These are phyloP conservation scores for Branchipolynoe longqiensis DNA, from an alignment of 2,888 invertebrate genomes.

Conservation along the genomic window DNA sequence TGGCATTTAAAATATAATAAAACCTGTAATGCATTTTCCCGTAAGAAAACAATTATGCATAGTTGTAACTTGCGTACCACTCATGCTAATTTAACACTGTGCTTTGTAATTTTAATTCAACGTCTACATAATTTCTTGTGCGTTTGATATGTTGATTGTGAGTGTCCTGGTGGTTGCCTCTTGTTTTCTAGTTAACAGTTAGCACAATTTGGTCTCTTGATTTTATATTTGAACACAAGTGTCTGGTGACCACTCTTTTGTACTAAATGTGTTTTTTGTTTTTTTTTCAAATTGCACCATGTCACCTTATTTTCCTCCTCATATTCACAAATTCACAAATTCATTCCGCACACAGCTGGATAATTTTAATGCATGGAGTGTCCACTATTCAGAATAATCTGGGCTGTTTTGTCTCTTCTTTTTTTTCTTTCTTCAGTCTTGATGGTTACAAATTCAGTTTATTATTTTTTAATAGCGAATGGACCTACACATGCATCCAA, in stretches of 20 bases:
- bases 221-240: too few species aligned
- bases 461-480: not conserved
- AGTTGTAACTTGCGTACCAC: too few species aligned
- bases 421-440: not conserved
- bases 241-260: too few species aligned
- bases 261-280: not conserved
- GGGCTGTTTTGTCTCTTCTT: too few species aligned
- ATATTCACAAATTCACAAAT: not conserved
- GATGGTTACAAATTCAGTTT: not conserved
- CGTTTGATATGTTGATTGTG: slow-evolving; percentile 7
- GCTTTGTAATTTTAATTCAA: not conserved
- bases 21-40: too few species aligned
- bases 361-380: not conserved
- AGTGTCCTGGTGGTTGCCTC: slow-evolving; percentile 34
- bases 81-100: not conserved
- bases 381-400: too few species aligned
- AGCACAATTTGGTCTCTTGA: too few species aligned
- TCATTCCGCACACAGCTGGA: not conserved
- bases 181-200: too few species aligned
- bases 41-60: too few species aligned
- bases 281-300: not conserved
- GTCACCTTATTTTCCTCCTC: not conserved
- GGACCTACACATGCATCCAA: not conserved
- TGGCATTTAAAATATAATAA: too few species aligned
- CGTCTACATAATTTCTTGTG: not conserved